Evolutionary conservation across 2,113 vertebrate species (phyloP).

Genomic region (Cephalophus harveyi): DNA sequence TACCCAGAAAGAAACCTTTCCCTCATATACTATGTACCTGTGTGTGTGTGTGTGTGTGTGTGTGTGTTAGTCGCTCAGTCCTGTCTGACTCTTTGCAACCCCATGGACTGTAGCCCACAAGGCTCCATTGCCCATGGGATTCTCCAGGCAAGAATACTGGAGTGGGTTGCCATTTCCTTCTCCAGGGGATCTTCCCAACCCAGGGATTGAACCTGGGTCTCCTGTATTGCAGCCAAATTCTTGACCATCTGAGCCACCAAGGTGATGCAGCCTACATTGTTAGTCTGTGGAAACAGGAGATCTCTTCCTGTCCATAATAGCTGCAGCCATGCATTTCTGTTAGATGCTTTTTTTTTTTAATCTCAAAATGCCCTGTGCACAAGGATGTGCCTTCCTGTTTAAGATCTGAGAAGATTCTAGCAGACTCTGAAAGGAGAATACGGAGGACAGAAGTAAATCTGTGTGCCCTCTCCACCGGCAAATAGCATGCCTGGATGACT

Average conservation of each 20-base stretch:
- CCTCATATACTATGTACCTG: not conserved
- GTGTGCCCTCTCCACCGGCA: not conserved
- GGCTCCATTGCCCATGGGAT: not conserved
- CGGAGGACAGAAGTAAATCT: not conserved
- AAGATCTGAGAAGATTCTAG: not conserved
- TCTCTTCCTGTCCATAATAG: not conserved
- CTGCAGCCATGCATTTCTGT: not conserved
- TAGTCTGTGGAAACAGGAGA: not conserved
- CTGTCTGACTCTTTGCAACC: not conserved
- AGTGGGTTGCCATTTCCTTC: not conserved
- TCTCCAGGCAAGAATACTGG: not conserved
- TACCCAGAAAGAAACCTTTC: not conserved
- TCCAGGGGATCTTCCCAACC: not conserved
- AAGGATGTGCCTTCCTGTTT: not conserved
- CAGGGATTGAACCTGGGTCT: not conserved
- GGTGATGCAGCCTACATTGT: not conserved
- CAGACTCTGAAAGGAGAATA: not conserved
- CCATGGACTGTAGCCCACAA: not conserved
- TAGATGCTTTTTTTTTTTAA: not conserved
- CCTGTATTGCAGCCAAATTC: not conserved
- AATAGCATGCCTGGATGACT: not conserved
- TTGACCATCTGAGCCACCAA: not conserved
- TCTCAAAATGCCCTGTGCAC: not conserved
- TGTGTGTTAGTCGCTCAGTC: not conserved
- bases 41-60: not conserved